Conservation (phyloP, 53 echinoderm and acorn worm genomes). For the Crossaster papposus region DNA sequence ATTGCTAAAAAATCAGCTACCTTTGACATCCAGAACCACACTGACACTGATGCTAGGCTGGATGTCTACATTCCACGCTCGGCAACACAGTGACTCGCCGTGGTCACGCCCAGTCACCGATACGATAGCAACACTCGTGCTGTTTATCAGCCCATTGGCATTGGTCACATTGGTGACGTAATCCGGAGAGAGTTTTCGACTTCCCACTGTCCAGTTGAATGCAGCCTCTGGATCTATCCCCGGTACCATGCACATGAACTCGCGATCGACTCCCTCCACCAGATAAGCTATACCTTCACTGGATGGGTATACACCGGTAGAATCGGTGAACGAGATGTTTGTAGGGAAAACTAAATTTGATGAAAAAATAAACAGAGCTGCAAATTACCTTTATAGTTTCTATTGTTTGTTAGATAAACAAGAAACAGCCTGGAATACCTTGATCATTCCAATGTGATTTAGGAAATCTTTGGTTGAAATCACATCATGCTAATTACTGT, state of each 20-base stretch:
- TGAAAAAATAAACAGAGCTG: not conserved
- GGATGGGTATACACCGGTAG: not conserved
- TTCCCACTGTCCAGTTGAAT: conserved; percentile 10
- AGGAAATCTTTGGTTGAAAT: no score
- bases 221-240: conserved; percentile 1
- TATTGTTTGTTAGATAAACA: not conserved
- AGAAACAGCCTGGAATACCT: no score
- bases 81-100: not conserved
- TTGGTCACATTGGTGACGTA: not conserved
- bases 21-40: conserved; percentile 5
- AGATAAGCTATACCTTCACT: not conserved
- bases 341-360: not conserved
- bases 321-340: not conserved
- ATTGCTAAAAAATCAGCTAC: not conserved
- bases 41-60: not conserved
- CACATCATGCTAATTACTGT: no score
- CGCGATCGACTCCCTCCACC: not conserved
- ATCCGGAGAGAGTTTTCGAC: not conserved
- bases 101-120: not conserved
- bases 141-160: conserved; percentile 4
- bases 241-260: conserved; percentile 1
- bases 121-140: not conserved
- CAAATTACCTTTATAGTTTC: no score
- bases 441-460: no score
- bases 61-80: not conserved